Base-by-base conservation (phyloP, 2,113 vertebrate genomes). In the Anthoscopus minutus region DNA sequence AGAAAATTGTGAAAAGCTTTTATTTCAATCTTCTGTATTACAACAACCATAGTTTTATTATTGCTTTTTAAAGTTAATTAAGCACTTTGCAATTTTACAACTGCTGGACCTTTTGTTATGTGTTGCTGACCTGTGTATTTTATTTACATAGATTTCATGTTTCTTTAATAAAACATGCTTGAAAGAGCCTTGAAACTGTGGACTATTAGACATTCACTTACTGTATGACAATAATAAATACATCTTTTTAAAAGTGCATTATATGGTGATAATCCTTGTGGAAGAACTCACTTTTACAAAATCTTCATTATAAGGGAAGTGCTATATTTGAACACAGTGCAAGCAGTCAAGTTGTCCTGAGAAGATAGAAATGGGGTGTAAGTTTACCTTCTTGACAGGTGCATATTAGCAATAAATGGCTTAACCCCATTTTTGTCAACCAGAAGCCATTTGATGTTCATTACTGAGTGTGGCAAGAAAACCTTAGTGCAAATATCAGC, bases 181-280 rank as follows among this genome's bases (percentile, higher is more conserved):
- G 33, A 67, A 95, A 89, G 12, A 94, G 54, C n/a, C 33, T 86
- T 76, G 60, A 58, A 84, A 72, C 31, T 24, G 35, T 25, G 27
- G 24, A 42, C 35, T 70, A 37, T 11, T 15, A 37, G 30, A 85
- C 37, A 86, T 91, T 80, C 15, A 54, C 44, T 89, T 87, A 89
- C 66, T 40, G 15, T 35, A 54, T 30, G 12, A 76, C 44, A 76
- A 47, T 42, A 94, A 94, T 64, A 91, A 92, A 81, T 51, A 81
- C 48, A 93, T 18, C 9, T 35, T 92, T 93, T 85, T 11, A 22
- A 86, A 97, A 96, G 94, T 96, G 95, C 96, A 81, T 90, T 85
- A 80, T 45, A 71, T 56, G 56, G 61, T 66, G 86, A 77, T 65
- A 94, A 91, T 30, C 35, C 33, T 78, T 45, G 22, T 64, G 50